A percentile compares a stretch with the other conserved stretches of the same genome.
These are phyloP conservation scores for Xestia rhomboidea DNA, from an alignment of 2,888 invertebrate genomes.

Conservation along the genomic window DNA sequence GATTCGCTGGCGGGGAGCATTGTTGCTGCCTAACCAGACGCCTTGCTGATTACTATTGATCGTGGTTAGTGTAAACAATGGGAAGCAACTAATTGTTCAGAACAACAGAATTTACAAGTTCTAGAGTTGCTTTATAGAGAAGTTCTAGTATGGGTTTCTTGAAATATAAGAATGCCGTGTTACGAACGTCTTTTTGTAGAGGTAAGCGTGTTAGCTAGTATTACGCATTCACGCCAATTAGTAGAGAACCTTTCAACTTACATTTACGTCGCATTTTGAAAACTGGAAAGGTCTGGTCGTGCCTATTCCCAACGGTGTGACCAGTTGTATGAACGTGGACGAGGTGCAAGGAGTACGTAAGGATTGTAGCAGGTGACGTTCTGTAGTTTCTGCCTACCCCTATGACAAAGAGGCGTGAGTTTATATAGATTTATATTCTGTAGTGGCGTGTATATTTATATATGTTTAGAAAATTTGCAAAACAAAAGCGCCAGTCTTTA, in stretches of 20 bases:
- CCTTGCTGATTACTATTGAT: constrained; percentile 50
- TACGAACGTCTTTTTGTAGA: neutral
- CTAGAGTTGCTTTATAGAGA: neutral
- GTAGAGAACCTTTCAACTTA: neutral
- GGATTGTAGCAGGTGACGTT: neutral
- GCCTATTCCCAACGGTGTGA: neutral
- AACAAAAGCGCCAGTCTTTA: constrained; percentile 2
- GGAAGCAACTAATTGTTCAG: constrained; percentile 25
- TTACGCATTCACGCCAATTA: constrained; percentile 1
- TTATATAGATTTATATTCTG: too few relatives aligned
- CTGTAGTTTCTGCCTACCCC: neutral
- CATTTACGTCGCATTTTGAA: neutral
- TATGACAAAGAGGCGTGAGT: neutral
- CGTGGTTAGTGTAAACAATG: constrained; percentile 27
- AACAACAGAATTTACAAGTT: constrained; percentile 17
- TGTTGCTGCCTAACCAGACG: constrained; percentile 10
- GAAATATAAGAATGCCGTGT: constrained; percentile 17
- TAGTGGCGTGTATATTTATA: too few relatives aligned
- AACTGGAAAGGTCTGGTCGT: neutral
- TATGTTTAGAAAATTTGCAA: neutral
- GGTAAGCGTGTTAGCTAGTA: neutral
- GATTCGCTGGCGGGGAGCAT: constrained; percentile 13
- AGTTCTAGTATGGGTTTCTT: neutral
- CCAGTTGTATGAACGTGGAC: neutral
- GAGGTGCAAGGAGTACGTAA: neutral